Percentiles rank a stretch among this genome's conserved stretches.
Conservation (phyloP, 2,797 vertebrate genomes). For the Carduelis carduelis region DNA sequence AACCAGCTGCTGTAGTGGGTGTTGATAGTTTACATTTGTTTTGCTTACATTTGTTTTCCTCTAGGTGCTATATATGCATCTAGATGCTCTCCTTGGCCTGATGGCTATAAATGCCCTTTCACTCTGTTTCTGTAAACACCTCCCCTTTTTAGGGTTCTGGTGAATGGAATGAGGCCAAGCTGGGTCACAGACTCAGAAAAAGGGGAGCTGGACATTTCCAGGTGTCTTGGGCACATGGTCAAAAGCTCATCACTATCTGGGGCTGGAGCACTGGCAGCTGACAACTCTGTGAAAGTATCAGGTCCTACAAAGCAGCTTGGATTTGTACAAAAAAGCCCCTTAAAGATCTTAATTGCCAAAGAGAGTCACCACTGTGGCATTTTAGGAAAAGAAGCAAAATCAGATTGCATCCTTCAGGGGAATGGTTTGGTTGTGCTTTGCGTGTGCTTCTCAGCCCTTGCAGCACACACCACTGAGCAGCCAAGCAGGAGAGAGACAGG, state of each 20-base stretch:
- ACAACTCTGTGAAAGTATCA: neutral
- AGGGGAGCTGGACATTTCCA: neutral
- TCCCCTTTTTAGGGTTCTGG: neutral
- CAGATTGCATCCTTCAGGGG: neutral
- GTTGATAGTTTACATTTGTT: neutral
- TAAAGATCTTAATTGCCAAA: neutral
- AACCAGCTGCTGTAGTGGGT: neutral
- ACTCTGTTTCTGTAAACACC: neutral
- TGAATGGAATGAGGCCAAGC: neutral
- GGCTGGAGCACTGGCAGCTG: neutral
- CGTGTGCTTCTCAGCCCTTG: neutral
- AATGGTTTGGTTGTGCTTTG: neutral
- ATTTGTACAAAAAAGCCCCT: neutral
- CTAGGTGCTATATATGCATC: neutral
- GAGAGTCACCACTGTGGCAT: neutral
- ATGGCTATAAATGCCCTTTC: neutral
- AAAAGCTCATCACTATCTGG: neutral
- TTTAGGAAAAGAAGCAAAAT: neutral
- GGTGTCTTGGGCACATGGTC: fast-evolving
- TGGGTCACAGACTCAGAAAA: neutral
- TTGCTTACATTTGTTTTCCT: neutral
- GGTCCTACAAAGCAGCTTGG: neutral
- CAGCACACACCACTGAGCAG: neutral
- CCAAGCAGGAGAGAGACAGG: neutral
- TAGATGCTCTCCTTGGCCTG: neutral